Percentiles rank a stretch among this genome's conserved stretches.
Conservation (phyloP, 2,888 invertebrate species). For the Mesopsocus fuscifrons region DNA sequence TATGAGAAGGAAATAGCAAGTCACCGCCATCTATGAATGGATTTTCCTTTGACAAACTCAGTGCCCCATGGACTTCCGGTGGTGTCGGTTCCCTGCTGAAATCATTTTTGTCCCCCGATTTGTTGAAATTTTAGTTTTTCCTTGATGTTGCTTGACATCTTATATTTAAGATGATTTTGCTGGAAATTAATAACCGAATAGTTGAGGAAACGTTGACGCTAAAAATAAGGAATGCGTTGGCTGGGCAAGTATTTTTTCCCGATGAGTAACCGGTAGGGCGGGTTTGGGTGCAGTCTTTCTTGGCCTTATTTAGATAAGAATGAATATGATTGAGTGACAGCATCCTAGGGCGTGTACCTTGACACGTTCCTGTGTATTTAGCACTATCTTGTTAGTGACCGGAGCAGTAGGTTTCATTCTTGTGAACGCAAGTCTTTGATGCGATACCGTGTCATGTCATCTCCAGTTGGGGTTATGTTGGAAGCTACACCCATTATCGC, state of each 20-base stretch:
- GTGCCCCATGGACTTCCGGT: not conserved
- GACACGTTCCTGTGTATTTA: too few species aligned
- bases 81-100: not conserved
- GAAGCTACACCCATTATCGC: too few species aligned
- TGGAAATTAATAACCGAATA: constrained; percentile 98
- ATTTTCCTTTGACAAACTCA: not conserved
- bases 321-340: not conserved
- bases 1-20: not conserved
- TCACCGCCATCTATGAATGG: not conserved
- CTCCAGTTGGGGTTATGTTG: too few species aligned
- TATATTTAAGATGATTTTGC: constrained; percentile 57
- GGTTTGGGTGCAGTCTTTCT: constrained; percentile 9
- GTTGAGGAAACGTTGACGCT: constrained; percentile 90
- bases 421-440: too few species aligned
- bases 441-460: too few species aligned
- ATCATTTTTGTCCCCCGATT: not conserved
- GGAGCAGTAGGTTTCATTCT: too few species aligned
- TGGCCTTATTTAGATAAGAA: constrained; percentile 10
- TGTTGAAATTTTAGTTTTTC: constrained; percentile 4
- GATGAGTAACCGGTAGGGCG: constrained; percentile 9
- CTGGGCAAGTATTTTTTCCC: constrained; percentile 56
- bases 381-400: too few species aligned
- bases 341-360: constrained; percentile 1
- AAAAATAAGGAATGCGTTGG: constrained; percentile 90
- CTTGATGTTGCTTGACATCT: constrained; percentile 1